Base-by-base conservation (phyloP, 2,113 vertebrate species). In the Corydoras maculifer region DNA sequence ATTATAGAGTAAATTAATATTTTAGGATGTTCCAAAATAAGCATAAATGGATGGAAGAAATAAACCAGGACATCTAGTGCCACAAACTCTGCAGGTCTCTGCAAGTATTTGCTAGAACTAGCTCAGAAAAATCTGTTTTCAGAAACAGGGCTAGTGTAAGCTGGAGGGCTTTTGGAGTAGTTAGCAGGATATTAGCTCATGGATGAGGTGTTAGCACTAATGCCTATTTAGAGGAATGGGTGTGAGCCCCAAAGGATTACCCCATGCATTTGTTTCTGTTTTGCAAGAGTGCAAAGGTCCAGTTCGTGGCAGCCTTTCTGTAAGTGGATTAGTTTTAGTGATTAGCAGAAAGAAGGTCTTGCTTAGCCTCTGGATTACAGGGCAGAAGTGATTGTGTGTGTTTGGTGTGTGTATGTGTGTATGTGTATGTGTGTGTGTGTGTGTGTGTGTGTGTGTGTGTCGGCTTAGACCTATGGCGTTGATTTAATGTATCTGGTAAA, bases 191-290 rank as follows among this genome's bases (percentile, higher is more conserved):
- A 70, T 75, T 70, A 65, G 30, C 55, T 29, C 35, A 64, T 2
- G 13, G 32, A 73, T 48, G 72, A 77, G 58, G 80, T 76, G 68
- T 77, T 69, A 69, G 60, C 73, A 72, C 32, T 77, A 76, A 75
- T 73, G 57, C 58, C 58, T 31, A 63, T 72, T 77, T 65, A 68
- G 32, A 75, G 62, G 58, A 69, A 68, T 73, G 62, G 25, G 63
- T 65, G 62, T 74, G 73, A 66, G 51, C 35, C 67, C 30, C 31
- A 48, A 62, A 18, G 57, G 76, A 76, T 76, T 74, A 78, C 15
- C 14, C 49, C 14, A 14, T 49, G 53, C 63, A 62, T 73, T 73
- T 68, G 77, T 68, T 76, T 74, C 65, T 76, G 71, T 66, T 71
- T 74, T 77, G 75, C 67, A 71, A 68, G 65, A 48, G 58, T 63